Evolutionary conservation across 2,888 invertebrate species (phyloP), one percentile per base, ranked within the genome.

Genomic region (Trichopria drosophilae): DNA sequence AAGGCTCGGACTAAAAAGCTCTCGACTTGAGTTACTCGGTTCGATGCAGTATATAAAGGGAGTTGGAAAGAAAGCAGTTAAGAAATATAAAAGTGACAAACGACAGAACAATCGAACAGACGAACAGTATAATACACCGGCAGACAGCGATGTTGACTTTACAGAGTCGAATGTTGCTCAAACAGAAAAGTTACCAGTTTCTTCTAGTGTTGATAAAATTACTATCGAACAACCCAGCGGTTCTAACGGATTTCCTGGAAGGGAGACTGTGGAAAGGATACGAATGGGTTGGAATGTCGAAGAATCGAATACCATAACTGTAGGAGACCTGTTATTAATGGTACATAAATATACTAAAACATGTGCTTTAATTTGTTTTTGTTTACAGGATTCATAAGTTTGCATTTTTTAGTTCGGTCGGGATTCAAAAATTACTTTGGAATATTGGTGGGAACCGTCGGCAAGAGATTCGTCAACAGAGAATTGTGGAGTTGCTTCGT

Each of bases 281-380:
- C 60, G 69, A 31, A 55, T 64, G 51, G 94, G 94, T 0, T 95
- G 94, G 93, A 92, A 88, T 43, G 70, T 82, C 6, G 77, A 82
- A 12, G 87, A 87, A 67, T 85, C 87, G 1, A 88, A 87, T 6
- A 86, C 88, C 23, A 81, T 94, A 31, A 91, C 92, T 4, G 81
- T 96, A 22, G 94, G 94, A 0, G 94, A 96, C 76, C 76, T 95
- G 47, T 94, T 93, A 76, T 80, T 95, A 39, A 91, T 94, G 85
- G 88, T 90, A 67, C 78, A 77, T 51, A 13, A 19, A 45, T 37
- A 47, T 29, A 42, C 6, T 9, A 44, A 51, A 26, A n/a, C n/a
- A n/a, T n/a, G n/a, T n/a, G n/a, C n/a, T n/a, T n/a, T n/a, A n/a
- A n/a, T n/a, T n/a, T n/a, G n/a, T n/a, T n/a, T n/a, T n/a, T n/a